These are phyloP conservation scores for Lanius collurio DNA, from an alignment of 2,113 vertebrate genomes.

Conservation along the genomic window DNA sequence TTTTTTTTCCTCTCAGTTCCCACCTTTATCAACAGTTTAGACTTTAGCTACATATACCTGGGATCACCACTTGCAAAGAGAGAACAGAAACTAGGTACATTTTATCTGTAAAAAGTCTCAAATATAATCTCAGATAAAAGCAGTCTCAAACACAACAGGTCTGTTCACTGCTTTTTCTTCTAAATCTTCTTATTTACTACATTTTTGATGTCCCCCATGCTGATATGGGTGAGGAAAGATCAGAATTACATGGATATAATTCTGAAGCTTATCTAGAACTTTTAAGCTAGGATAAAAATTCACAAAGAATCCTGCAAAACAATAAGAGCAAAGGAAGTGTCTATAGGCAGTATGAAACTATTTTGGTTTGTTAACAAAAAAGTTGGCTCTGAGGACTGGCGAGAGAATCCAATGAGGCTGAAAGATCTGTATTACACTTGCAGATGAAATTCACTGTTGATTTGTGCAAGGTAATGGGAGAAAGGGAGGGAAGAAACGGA, in stretches of 20 bases:
- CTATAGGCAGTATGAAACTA: background rate
- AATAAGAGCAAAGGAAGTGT: background rate
- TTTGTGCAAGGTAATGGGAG: background rate
- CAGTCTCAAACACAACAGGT: background rate
- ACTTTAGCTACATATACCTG: background rate
- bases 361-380: background rate
- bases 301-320: background rate
- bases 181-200: background rate
- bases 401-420: background rate
- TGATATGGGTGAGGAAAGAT: background rate
- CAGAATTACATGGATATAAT: background rate
- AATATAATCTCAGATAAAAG: background rate
- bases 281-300: background rate
- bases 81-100: background rate
- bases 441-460: background rate
- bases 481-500: background rate
- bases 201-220: background rate
- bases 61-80: background rate
- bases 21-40: background rate
- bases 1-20: background rate
- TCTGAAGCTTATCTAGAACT: background rate
- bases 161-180: background rate
- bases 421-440: background rate
- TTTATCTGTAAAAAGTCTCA: background rate
- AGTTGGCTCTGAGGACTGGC: background rate